Conservation (phyloP, 2,888 invertebrate species). For the Aleiodes leptofemur region DNA sequence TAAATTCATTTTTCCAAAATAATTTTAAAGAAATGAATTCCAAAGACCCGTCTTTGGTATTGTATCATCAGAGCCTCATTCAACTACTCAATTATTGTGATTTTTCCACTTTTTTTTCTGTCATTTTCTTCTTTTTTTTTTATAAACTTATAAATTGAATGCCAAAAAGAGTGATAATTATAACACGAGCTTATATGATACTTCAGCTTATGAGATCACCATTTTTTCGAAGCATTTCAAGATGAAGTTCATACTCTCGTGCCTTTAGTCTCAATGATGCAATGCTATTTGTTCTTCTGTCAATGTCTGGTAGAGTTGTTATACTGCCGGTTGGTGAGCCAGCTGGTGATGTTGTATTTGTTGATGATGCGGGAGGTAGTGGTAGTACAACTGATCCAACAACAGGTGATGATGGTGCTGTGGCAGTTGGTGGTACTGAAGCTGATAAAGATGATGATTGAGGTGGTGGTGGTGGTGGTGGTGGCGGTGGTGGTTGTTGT, state of each 20-base stretch:
- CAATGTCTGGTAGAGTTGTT: slow-evolving; percentile 83
- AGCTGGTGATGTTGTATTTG: slow-evolving; percentile 58
- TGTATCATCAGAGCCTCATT: not conserved
- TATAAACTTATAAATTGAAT: not conserved
- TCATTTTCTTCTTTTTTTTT: too few relatives aligned
- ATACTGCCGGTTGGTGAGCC: slow-evolving; percentile 70
- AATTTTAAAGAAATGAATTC: slow-evolving; percentile 9
- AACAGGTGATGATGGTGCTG: slow-evolving; percentile 49
- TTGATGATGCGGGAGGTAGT: slow-evolving; percentile 53
- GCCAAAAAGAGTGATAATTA: slow-evolving; percentile 2
- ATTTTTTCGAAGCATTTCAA: slow-evolving; percentile 89
- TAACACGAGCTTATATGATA: not conserved
- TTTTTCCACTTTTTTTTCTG: not conserved
- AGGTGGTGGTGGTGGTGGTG: slow-evolving; percentile 62
- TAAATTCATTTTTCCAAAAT: not conserved
- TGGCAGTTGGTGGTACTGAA: slow-evolving; percentile 66
- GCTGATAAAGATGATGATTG: slow-evolving; percentile 56
- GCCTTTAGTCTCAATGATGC: slow-evolving; percentile 91
- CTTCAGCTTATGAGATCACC: slow-evolving; percentile 88
- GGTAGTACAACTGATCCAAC: slow-evolving; percentile 48
- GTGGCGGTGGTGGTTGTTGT: slow-evolving; percentile 62
- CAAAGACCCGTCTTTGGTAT: slow-evolving; percentile 27
- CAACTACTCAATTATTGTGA: not conserved
- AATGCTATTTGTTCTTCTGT: slow-evolving; percentile 90
- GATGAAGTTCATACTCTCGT: slow-evolving; percentile 90